Evolutionary conservation across 2,888 invertebrate genomes (phyloP), one percentile per base, ranked within the genome.

Genomic region (Alentia gelatinosa): DNA sequence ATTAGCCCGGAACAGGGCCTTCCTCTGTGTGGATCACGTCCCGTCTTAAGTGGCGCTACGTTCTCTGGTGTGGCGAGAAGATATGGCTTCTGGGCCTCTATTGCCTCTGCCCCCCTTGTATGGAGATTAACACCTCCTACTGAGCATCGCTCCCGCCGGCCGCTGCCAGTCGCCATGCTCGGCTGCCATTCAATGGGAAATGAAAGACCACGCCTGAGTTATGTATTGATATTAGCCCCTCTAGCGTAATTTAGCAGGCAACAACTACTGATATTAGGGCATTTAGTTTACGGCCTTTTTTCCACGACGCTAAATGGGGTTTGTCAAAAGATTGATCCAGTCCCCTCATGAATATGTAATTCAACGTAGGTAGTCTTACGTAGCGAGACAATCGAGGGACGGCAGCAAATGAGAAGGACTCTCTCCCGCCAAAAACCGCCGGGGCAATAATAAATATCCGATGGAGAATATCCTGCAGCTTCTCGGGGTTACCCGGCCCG

Each of bases 151-250:
- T 68, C 30, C 26, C 68, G 30, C 68, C 23, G 30, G 68, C 12
- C 26, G 30, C 30, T 68, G 26, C 68, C 68, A 68, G 33, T 30
- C 68, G 30, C 26, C 68, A 68, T 68, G 68, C 68, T 68, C 12
- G 68, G 68, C 30, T 68, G 68, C 68, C 68, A 68, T 30, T 68
- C 68, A 68, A 83, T 40, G 37, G 39, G n/a, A 83, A 83, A 83
- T 40, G 83, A 83, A 83, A 83, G 83, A 40, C 83, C 39, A 83
- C 40, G 83, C 83, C 39, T 83, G 83, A 83, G 83, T 83, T 83
- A 83, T 83, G 83, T 83, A 83, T 83, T 83, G 83, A 83, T 83
- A 83, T 83, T 37, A 40, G 39, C 83, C 40, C n/a, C n/a, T 37
- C 39, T 19, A 40, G 39, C 40, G 83, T 83, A 83, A 83, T 83